phyloP scores from a whole-genome alignment of 2,113 vertebrate genomes.

The Chlorodrepanis virens region DNA sequence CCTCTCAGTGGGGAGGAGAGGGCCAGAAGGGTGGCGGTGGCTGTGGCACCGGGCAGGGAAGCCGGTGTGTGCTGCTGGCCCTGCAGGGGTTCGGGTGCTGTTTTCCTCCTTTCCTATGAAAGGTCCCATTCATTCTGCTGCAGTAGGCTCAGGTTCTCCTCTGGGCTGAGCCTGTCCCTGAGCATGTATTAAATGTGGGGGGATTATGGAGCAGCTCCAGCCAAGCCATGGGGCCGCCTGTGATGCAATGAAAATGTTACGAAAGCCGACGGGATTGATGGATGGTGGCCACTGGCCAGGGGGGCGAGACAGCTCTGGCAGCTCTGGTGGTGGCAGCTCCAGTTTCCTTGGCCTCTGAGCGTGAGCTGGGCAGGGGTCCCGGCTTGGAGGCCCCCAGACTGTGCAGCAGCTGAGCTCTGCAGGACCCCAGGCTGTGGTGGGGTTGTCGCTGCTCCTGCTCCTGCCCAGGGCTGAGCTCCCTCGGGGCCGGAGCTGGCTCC shows the following conservation, averaged over 20 bases:
- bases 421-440: background rate
- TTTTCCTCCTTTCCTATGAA: slow-evolving; percentile 22
- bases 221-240: background rate
- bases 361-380: background rate
- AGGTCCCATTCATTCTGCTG: background rate
- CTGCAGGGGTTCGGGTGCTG: background rate
- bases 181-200: background rate
- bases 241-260: slow-evolving; percentile 39
- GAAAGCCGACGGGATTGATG: background rate
- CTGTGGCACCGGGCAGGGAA: background rate
- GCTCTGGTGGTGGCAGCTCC: background rate
- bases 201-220: slow-evolving; percentile 28
- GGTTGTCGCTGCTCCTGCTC: background rate
- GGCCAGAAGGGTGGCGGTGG: background rate
- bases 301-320: background rate
- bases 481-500: background rate
- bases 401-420: fast-evolving
- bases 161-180: slow-evolving; percentile 29
- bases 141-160: slow-evolving; percentile 25
- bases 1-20: fast-evolving
- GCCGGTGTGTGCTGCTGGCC: background rate
- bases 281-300: background rate
- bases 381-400: background rate
- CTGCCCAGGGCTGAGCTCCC: background rate
- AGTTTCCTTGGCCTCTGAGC: background rate